Conservation (phyloP, 2,888 invertebrate genomes). For the Andrena marginata region DNA sequence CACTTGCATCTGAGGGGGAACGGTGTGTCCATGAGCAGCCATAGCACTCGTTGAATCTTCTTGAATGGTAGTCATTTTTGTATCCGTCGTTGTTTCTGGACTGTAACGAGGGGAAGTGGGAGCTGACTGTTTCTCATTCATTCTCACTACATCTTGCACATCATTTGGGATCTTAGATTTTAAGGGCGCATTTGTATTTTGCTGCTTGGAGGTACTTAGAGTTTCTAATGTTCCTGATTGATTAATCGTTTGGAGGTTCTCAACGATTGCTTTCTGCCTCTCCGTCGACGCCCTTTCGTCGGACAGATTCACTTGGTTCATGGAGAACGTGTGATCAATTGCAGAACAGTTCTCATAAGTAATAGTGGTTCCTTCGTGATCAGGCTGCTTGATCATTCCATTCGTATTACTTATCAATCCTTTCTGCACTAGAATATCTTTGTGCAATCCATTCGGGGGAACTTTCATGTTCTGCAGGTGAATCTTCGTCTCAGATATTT, state of each 20-base stretch:
- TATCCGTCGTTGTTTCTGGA: constrained; percentile 29
- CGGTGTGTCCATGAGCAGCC: neutral
- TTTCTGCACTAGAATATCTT: constrained; percentile 76
- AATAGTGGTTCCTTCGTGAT: constrained; percentile 57
- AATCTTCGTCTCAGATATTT: constrained; percentile 76
- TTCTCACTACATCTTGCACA: constrained; percentile 2
- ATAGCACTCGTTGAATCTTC: constrained; percentile 19
- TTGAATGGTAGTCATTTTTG: constrained; percentile 32
- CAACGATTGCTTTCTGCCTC: constrained; percentile 49
- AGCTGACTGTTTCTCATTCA: constrained; percentile 28
- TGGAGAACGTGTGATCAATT: constrained; percentile 75
- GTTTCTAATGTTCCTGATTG: constrained; percentile 40
- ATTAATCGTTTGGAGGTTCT: constrained; percentile 48
- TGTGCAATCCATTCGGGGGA: constrained; percentile 78
- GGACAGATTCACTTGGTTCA: constrained; percentile 78
- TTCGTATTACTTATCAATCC: constrained; percentile 72
- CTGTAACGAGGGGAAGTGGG: constrained; percentile 22
- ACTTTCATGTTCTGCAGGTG: constrained; percentile 74
- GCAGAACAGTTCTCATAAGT: constrained; percentile 59
- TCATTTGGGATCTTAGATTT: constrained; percentile 26
- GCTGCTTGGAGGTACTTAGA: constrained; percentile 23
- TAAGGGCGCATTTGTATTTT: constrained; percentile 21
- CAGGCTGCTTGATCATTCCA: constrained; percentile 74
- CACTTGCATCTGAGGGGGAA: constrained; percentile 13
- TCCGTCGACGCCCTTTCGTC: constrained; percentile 61